Conservation (phyloP, 1,140 invertebrate genomes). For the Luehdorfia chinensis region DNA sequence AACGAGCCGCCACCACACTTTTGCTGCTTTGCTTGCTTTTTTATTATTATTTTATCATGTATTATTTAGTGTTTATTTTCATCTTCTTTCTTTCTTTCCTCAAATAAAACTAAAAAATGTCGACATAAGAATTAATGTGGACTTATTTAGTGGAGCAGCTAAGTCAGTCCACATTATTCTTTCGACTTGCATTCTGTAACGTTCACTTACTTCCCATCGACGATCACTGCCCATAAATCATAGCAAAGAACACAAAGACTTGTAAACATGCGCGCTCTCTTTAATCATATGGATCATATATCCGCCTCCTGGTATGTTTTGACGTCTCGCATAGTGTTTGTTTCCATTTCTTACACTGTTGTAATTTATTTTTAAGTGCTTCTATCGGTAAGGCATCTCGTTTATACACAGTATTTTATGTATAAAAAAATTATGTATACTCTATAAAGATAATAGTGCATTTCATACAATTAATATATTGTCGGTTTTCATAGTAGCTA, state of each 20-base stretch:
- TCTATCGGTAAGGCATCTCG: not conserved
- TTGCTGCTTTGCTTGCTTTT: no score
- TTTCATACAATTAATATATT: not conserved
- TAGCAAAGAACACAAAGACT: constrained; percentile 5
- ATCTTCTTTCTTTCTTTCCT: no score
- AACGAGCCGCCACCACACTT: no score
- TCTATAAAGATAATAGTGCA: no score
- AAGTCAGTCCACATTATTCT: not conserved
- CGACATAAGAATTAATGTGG: no score
- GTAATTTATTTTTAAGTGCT: constrained; percentile 2
- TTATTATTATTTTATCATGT: no score
- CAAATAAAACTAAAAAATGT: no score
- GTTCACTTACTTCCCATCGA: constrained; percentile 4
- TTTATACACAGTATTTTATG: not conserved
- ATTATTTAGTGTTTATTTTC: no score
- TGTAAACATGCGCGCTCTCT: constrained; percentile 7
- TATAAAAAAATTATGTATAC: no score
- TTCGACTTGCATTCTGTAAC: not conserved
- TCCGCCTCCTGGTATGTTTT: constrained; percentile 7
- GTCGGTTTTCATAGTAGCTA: no score
- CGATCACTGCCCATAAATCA: constrained; percentile 4
- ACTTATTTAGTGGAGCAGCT: no score
- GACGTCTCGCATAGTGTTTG: constrained; percentile 4
- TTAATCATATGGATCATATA: constrained; percentile 5
- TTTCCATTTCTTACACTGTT: constrained; percentile 1